These are phyloP conservation scores for Scaptomyza reducta DNA, from an alignment of 2,888 invertebrate species.

Conservation along the genomic window DNA sequence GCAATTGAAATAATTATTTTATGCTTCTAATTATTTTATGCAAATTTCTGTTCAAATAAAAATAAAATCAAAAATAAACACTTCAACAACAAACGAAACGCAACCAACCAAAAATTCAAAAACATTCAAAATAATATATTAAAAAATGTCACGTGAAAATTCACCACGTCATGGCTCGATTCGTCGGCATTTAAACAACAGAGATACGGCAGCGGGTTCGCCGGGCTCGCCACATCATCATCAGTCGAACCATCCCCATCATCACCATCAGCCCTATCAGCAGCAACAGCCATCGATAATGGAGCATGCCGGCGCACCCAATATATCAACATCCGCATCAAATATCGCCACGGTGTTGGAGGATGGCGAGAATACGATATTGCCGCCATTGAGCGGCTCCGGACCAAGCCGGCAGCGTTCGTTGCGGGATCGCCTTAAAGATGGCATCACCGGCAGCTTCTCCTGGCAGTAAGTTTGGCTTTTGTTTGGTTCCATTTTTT, in stretches of 20 bases:
- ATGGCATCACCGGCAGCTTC: slow-evolving; percentile 91
- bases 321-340: slow-evolving; percentile 80
- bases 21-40: slow-evolving; percentile 78
- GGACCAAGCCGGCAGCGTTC: slow-evolving; percentile 90
- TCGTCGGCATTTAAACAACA: slow-evolving; percentile 72
- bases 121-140: slow-evolving; percentile 10
- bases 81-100: background rate
- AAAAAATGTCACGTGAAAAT: slow-evolving; percentile 83
- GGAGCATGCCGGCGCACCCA: slow-evolving; percentile 72
- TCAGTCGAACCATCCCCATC: slow-evolving; percentile 53
- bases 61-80: slow-evolving; percentile 26
- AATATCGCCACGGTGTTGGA: slow-evolving; percentile 78
- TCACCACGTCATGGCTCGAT: slow-evolving; percentile 83
- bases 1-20: slow-evolving; percentile 71
- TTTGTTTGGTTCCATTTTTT: slow-evolving; percentile 55
- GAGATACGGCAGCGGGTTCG: slow-evolving; percentile 57
- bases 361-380: slow-evolving; percentile 81
- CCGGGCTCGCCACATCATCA: slow-evolving; percentile 69
- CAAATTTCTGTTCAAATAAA: slow-evolving; percentile 60
- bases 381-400: slow-evolving; percentile 83
- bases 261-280: slow-evolving; percentile 48
- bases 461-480: slow-evolving; percentile 90
- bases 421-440: slow-evolving; percentile 90
- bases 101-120: slow-evolving; percentile 11
- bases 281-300: slow-evolving; percentile 77